Base-by-base conservation (phyloP, 2,113 vertebrate genomes). In the Plestiodon gilberti region DNA sequence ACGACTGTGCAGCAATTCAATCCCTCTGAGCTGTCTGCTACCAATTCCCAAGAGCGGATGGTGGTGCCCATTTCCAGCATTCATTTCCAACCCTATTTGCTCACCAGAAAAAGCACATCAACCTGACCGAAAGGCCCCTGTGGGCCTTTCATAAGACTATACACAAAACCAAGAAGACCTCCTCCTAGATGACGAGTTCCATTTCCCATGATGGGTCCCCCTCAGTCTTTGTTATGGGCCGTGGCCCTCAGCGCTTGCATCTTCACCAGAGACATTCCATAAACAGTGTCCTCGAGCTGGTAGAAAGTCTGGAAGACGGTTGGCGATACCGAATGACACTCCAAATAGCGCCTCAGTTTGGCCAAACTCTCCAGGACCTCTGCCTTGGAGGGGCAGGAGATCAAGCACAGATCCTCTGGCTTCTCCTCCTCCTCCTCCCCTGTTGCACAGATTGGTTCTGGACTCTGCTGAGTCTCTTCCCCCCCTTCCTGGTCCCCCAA, bases 261-360 rank as follows among this genome's bases (percentile, higher is more conserved):
- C 0, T 40, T 0, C 0, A 78, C 0, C 0, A 92, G 73, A 0
- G 81, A 38, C 84, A 93, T 64, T 81, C 5, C 1, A 1, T 94
- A 89, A 55, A 95, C 85, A 0, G 7, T 57, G 0, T 95, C 94
- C 89, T 95, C 93, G 83, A 95, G 87, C 78, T 90, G 70, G 0
- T 95, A 95, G 89, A 95, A 95, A 0, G 89, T 80, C 79, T 91
- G 92, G 88, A 95, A 92, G 43, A 83, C 77, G 3, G 84, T 65
- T 0, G 93, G 89, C 0, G 91, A 84, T 2, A 85, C 92, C 35
- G 89, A 85, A 35, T 90, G 90, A 84, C 89, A 93, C 80, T 94
- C 94, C 82, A 95, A 91, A 84, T 93, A 95, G 48, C 94, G 85
- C 83, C 94, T 79, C 74, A 95, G 88, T 0, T 88, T 94, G 71